These are phyloP conservation scores for Hetaerina titia DNA, from an alignment of 2,888 invertebrate species.

Conservation along the genomic window DNA sequence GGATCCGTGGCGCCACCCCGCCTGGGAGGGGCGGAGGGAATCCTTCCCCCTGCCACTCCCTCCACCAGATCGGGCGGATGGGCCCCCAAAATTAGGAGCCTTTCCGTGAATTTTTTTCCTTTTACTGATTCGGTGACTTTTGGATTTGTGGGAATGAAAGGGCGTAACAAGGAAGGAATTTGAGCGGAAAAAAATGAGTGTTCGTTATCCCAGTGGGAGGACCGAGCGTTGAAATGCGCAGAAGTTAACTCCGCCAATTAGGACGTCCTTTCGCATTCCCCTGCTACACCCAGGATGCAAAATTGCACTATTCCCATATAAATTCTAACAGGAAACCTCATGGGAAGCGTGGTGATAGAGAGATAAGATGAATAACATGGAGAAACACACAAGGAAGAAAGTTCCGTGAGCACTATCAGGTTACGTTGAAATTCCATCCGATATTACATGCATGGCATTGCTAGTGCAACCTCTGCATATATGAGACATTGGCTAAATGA, in stretches of 20 bases:
- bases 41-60: not conserved
- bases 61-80: not conserved
- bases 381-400: not conserved
- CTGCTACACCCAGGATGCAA: not conserved
- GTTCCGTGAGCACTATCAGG: not conserved
- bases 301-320: not conserved
- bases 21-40: not conserved
- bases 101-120: not conserved
- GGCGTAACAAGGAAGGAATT: slow-evolving; percentile 22
- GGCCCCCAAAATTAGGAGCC: not conserved
- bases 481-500: too few species aligned
- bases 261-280: not conserved
- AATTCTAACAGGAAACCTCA: not conserved
- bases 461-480: too few species aligned
- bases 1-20: not conserved
- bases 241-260: slow-evolving; percentile 19
- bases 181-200: not conserved
- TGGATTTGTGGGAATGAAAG: not conserved
- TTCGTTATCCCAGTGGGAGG: not conserved
- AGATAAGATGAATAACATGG: slow-evolving; percentile 1
- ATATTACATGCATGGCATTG: too few species aligned
- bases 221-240: not conserved
- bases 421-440: not conserved
- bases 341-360: not conserved
- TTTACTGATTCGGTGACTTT: not conserved